phyloP scores from a whole-genome alignment of 2,888 invertebrate species.

The Hypomecis punctinalis region DNA sequence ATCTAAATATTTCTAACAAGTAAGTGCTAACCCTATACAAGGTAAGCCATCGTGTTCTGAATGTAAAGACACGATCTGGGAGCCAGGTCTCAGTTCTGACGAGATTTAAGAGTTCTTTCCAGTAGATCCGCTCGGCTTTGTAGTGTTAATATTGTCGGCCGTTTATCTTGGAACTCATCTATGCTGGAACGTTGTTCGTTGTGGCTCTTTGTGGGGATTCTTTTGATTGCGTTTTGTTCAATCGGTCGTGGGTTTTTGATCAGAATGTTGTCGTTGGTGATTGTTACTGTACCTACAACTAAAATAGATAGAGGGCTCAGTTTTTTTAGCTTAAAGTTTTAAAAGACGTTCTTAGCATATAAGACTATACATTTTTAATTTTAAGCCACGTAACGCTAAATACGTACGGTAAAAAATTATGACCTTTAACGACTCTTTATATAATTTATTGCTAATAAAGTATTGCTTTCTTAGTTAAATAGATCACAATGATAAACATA shows the following conservation, averaged over 20 bases:
- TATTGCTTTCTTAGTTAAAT: too few species aligned
- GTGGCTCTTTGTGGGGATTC: neutral
- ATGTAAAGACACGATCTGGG: constrained; percentile 34
- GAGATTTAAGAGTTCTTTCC: constrained; percentile 37
- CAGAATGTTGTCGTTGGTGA: too few species aligned
- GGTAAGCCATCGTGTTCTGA: constrained; percentile 32
- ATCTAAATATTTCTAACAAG: neutral
- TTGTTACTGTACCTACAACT: too few species aligned
- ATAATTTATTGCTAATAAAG: too few species aligned
- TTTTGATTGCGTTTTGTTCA: constrained; percentile 1
- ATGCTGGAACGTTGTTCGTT: constrained; percentile 3
- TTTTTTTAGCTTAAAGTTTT: too few species aligned
- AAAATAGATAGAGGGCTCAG: too few species aligned
- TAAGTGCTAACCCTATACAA: constrained; percentile 19
- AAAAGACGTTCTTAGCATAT: too few species aligned
- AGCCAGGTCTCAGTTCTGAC: constrained; percentile 28
- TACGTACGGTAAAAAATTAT: too few species aligned
- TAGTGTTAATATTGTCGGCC: constrained; percentile 30
- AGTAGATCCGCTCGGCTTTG: constrained; percentile 33
- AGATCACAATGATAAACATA: too few species aligned
- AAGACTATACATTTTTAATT: too few species aligned
- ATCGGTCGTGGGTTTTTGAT: constrained; percentile 1
- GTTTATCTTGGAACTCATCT: constrained; percentile 27
- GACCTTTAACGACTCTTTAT: too few species aligned
- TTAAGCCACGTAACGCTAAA: too few species aligned